Evolutionary conservation across 1,140 invertebrate species (phyloP).

Genomic region (Cryptotermes secundus): DNA sequence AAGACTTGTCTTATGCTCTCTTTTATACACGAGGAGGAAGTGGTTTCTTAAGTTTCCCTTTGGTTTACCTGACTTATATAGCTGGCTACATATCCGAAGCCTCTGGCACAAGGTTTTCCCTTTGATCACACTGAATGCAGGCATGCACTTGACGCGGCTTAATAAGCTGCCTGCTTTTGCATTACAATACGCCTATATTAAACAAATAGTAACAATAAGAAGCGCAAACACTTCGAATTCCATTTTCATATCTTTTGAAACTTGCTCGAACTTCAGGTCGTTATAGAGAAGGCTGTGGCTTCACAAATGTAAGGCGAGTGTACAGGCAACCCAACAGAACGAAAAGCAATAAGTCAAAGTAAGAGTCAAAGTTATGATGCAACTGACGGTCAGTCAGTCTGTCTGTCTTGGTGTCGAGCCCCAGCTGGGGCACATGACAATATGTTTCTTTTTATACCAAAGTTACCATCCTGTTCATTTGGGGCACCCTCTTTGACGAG

Average conservation of each 20-base stretch:
- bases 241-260: background rate
- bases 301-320: background rate
- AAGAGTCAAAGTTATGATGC: too few species aligned
- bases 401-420: too few species aligned
- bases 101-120: background rate
- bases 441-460: too few species aligned
- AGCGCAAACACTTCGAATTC: background rate
- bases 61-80: background rate
- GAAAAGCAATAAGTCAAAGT: too few species aligned
- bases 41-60: slow-evolving; percentile 11
- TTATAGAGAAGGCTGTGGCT: background rate
- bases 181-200: background rate
- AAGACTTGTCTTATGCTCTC: background rate
- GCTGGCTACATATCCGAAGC: background rate
- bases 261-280: background rate
- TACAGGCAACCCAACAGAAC: too few species aligned
- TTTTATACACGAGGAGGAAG: background rate
- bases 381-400: too few species aligned
- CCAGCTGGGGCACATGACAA: too few species aligned
- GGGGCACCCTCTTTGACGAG: too few species aligned
- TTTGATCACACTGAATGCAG: background rate
- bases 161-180: slow-evolving; percentile 8
- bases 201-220: background rate
- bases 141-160: background rate
- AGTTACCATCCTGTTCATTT: too few species aligned